A percentile compares a stretch with the other conserved stretches of the same genome.
Evolutionary conservation across 2,797 vertebrate species (phyloP).

Genomic region (Typhlichthys eigenmanni): DNA sequence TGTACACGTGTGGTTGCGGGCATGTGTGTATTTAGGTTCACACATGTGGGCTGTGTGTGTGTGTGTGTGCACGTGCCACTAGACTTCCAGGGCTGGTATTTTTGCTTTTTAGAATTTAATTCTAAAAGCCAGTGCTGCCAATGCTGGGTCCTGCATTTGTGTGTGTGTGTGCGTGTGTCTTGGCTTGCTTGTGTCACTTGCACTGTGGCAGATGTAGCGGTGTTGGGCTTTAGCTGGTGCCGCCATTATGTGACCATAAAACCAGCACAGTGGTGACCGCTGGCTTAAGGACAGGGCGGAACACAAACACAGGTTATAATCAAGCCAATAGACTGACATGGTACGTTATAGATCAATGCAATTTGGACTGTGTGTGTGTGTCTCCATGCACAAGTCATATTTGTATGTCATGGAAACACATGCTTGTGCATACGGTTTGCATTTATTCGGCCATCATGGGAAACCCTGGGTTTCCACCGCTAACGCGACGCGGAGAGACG

Average conservation of each 20-base stretch:
- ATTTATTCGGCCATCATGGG: constrained; percentile 63
- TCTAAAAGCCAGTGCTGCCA: constrained; percentile 39
- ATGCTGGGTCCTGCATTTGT: constrained; percentile 26
- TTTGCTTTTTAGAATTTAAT: constrained; percentile 48
- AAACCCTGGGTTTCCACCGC: constrained; percentile 61
- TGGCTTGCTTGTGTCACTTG: constrained; percentile 22
- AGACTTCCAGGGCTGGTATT: constrained; percentile 33
- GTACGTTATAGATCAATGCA: constrained; percentile 10
- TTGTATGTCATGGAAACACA: constrained; percentile 50
- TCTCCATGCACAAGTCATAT: constrained; percentile 7
- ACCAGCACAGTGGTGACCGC: constrained; percentile 22
- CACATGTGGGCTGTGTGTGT: background rate
- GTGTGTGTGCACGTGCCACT: background rate
- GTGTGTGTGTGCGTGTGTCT: constrained; percentile 7
- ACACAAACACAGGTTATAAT: constrained; percentile 60
- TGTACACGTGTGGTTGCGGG: constrained; percentile 9
- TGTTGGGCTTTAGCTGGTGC: constrained; percentile 31
- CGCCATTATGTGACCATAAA: constrained; percentile 16
- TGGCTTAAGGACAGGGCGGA: constrained; percentile 35
- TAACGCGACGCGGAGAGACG: constrained; percentile 45
- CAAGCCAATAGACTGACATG: constrained; percentile 27
- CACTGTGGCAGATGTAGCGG: constrained; percentile 13
- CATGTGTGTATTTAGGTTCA: constrained; percentile 1
- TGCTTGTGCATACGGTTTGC: constrained; percentile 32
- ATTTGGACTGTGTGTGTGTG: constrained; percentile 1